A percentile compares a stretch with the other conserved stretches of the same genome.
Evolutionary conservation across 2,888 invertebrate genomes (phyloP).

Genomic region (Epistrophella euchroma): DNA sequence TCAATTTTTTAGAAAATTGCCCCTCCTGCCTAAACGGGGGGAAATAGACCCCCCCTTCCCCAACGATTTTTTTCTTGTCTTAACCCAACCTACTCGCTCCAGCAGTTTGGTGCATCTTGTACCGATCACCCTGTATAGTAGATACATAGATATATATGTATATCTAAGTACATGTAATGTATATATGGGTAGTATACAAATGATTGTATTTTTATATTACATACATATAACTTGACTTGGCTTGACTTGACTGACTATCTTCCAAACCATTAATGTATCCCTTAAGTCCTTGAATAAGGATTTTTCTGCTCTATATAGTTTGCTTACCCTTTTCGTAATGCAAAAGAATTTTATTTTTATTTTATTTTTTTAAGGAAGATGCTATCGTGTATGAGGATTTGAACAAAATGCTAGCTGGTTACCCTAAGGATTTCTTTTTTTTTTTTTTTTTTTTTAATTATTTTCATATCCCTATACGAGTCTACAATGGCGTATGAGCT

Average conservation of each 20-base stretch:
- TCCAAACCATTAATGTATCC: constrained; percentile 46
- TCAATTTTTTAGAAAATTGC: too few species aligned
- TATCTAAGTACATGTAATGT: too few species aligned
- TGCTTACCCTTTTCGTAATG: constrained; percentile 23
- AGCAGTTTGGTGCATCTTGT: too few species aligned
- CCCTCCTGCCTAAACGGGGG: too few species aligned
- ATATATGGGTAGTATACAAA: not conserved
- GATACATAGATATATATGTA: too few species aligned
- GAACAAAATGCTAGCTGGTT: constrained; percentile 27
- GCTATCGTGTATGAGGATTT: not conserved
- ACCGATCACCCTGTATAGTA: too few species aligned
- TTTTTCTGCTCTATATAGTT: constrained; percentile 40
- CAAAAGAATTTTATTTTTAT: not conserved
- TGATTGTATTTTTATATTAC: not conserved
- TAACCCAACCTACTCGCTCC: too few species aligned
- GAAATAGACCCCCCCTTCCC: too few species aligned
- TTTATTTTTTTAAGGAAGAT: constrained; percentile 5
- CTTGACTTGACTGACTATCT: constrained; percentile 33
- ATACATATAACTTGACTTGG: constrained; percentile 2
- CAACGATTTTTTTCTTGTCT: too few species aligned
- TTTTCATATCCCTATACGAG: not conserved
- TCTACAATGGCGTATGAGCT: too few species aligned
- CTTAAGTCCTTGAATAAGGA: constrained; percentile 45
- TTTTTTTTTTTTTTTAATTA: not conserved
- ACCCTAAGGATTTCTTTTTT: constrained; percentile 24